A percentile compares a stretch with the other conserved stretches of the same genome.
phyloP scores from a whole-genome alignment of 2,888 invertebrate genomes.

The Tiliacea citrago region DNA sequence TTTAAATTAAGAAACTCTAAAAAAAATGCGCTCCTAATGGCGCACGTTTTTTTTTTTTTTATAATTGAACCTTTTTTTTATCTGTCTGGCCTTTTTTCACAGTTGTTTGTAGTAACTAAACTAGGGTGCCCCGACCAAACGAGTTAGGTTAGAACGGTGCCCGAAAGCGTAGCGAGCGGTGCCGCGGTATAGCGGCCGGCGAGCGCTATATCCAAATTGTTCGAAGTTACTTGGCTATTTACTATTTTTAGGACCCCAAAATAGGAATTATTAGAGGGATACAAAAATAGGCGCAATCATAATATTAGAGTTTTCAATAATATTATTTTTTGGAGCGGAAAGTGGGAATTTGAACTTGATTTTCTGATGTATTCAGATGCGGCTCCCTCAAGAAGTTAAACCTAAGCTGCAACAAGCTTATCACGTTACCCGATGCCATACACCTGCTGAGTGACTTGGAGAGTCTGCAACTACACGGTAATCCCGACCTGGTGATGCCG shows the following conservation, averaged over 20 bases:
- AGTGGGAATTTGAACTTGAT: not conserved
- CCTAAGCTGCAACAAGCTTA: constrained; percentile 97
- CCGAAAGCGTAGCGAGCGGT: too few relatives aligned
- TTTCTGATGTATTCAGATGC: constrained; percentile 91
- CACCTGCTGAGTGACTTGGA: constrained; percentile 97
- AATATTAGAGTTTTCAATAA: not conserved
- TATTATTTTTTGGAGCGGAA: not conserved
- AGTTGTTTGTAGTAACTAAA: not conserved
- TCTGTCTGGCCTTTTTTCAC: not conserved
- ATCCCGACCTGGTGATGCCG: constrained; percentile 99
- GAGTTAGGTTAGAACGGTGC: too few relatives aligned
- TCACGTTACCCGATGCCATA: constrained; percentile 99
- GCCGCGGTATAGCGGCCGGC: too few relatives aligned
- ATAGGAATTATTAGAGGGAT: not conserved
- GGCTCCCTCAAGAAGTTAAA: constrained; percentile 98
- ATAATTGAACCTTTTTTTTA: too few relatives aligned
- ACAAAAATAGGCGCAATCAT: not conserved
- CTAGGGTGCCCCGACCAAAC: not conserved
- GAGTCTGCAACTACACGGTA: constrained; percentile 97
- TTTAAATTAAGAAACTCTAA: too few relatives aligned
- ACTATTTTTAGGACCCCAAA: not conserved
- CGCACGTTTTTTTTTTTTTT: too few relatives aligned
- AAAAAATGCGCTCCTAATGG: too few relatives aligned
- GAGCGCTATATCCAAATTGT: too few relatives aligned
- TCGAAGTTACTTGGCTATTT: too few relatives aligned